These are phyloP conservation scores for Pheucticus melanocephalus DNA, from an alignment of 2,113 vertebrate species.

Conservation along the genomic window DNA sequence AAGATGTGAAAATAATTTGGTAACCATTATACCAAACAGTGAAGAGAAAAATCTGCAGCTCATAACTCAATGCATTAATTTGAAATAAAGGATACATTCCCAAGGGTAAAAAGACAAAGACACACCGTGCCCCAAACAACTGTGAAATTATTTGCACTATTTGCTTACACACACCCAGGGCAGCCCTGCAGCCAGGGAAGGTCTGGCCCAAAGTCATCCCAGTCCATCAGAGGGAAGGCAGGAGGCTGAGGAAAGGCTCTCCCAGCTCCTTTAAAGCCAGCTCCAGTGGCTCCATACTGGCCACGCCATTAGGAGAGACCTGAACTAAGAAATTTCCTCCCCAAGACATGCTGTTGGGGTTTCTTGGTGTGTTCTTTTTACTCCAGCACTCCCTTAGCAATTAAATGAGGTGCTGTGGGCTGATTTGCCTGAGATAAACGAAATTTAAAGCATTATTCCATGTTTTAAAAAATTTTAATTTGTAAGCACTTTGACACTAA, in stretches of 20 bases:
- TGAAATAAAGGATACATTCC: background rate
- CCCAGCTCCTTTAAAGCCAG: background rate
- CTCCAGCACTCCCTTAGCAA: background rate
- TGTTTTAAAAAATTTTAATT: background rate
- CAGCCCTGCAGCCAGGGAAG: background rate
- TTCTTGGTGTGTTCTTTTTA: background rate
- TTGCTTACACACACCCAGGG: background rate
- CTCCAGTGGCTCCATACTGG: accelerated
- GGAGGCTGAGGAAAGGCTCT: background rate
- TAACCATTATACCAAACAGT: background rate
- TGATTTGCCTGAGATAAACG: background rate
- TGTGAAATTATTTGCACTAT: background rate
- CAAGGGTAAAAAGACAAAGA: background rate
- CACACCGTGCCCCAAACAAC: accelerated
- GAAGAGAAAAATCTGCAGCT: background rate
- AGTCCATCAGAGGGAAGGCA: background rate
- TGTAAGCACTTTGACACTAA: background rate
- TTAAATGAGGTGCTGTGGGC: background rate
- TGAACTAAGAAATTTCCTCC: background rate
- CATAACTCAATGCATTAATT: accelerated
- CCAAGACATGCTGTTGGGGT: accelerated
- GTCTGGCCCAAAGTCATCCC: background rate
- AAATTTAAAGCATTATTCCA: background rate
- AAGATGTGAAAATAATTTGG: background rate
- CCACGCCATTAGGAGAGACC: background rate